phyloP scores from a whole-genome alignment of 2,888 invertebrate genomes.

The Chalcosyrphus nemorum region DNA sequence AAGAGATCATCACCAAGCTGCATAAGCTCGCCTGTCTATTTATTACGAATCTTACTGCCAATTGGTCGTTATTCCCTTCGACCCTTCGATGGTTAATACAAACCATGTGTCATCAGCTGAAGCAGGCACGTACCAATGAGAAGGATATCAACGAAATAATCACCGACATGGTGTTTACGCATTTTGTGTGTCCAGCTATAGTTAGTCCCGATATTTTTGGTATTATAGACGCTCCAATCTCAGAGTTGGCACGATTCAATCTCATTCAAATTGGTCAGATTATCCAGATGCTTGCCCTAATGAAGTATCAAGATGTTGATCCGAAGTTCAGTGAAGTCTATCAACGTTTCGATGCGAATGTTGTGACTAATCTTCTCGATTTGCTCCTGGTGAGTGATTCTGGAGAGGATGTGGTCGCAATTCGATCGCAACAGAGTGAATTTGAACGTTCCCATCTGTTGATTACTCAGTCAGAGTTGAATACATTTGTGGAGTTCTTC shows the following conservation, averaged over 20 bases:
- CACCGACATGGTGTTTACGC: conserved; percentile 95
- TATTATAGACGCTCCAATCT: conserved; percentile 95
- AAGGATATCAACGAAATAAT: conserved; percentile 86
- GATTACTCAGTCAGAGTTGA: conserved; percentile 87
- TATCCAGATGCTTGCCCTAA: conserved; percentile 93
- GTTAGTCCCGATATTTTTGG: conserved; percentile 98
- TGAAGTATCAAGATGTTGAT: conserved; percentile 90
- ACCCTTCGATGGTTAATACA: conserved; percentile 95
- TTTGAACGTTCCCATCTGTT: conserved; percentile 86
- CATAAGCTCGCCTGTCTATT: conserved; percentile 91
- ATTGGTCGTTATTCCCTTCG: conserved; percentile 95
- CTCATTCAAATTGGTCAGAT: conserved; percentile 95
- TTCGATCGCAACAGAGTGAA: conserved; percentile 83
- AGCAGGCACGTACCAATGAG: conserved; percentile 82
- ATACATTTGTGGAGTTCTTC: conserved; percentile 84
- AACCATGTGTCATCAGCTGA: conserved; percentile 89
- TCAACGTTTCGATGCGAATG: conserved; percentile 90
- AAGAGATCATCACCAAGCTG: conserved; percentile 90
- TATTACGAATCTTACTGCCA: conserved; percentile 90
- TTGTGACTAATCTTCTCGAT: conserved; percentile 90
- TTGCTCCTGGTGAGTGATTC: conserved; percentile 83
- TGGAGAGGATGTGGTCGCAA: conserved; percentile 81
- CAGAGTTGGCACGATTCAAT: conserved; percentile 94
- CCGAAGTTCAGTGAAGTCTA: conserved; percentile 89
- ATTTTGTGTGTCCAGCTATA: conserved; percentile 97